Base-by-base conservation (phyloP, 2,113 vertebrate genomes). In the Pseudonaja textilis region DNA sequence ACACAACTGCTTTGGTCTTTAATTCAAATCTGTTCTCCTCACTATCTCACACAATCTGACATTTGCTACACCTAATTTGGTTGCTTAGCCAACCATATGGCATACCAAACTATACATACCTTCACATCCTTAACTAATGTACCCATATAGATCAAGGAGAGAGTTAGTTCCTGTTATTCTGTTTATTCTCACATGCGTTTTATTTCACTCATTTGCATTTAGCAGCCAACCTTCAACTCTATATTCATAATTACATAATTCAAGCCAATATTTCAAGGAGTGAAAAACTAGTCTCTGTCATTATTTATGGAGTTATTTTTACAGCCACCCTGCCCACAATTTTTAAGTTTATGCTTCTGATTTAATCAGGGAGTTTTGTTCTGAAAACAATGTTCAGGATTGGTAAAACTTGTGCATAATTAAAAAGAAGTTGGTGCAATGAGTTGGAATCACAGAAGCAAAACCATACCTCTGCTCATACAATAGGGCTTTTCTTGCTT, bases 391-490 rank as follows among this genome's bases (percentile, higher is more conserved):
- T 47, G 4, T 25, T 47, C 14, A 89, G 18, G 16, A 16, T 34
- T 45, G 26, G 87, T 92, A 61, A 90, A 87, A 0, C 52, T 96
- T 95, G 69, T 95, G 94, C 96, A 85, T 91, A 2, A 42, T 85
- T 88, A 91, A 93, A 42, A 59, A 93, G 94, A 93, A 91, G 3
- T 56, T 81, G 59, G 57, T 69, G 61, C 93, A 20, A 86, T 88
- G 54, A n/a, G 89, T 47, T 93, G 57, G 42, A 47, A 47, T 59
- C 14, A 89, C 23, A 89, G 42, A 64, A 90, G 59, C 47, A 29
- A 47, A 18, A 69, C 42, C 42, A n/a, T 59, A 89, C 5, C 14
- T 20, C 8, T 69, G 45, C 7, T 64, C 45, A 29, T 47, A 69
- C 23, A 52, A 42, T 52, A 64, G 7, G 26, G 14, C 42, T 90